Conservation (phyloP, 2,888 invertebrate species). For the Anodontia alba region DNA sequence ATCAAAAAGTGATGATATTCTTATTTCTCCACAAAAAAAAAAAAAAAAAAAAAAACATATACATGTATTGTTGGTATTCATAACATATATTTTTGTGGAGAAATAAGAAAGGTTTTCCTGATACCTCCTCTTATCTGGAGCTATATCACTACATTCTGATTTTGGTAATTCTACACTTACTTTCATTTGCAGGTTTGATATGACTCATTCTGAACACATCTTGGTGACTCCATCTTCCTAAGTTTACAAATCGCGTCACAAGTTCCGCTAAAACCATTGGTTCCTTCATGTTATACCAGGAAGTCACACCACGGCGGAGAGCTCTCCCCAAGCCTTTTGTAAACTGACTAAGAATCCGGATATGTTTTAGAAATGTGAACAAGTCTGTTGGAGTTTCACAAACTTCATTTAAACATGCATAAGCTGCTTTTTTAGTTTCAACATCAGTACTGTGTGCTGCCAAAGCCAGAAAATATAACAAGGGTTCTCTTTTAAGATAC, state of each 20-base stretch:
- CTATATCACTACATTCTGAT: too few relatives aligned
- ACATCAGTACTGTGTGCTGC: slow-evolving; percentile 86
- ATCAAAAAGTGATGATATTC: too few relatives aligned
- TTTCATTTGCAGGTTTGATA: slow-evolving; percentile 76
- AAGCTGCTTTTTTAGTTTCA: slow-evolving; percentile 87
- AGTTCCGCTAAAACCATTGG: slow-evolving; percentile 89
- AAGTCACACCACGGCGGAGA: slow-evolving; percentile 88
- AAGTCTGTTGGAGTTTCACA: slow-evolving; percentile 88
- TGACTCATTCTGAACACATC: slow-evolving; percentile 87
- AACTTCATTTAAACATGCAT: slow-evolving; percentile 87
- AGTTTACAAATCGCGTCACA: slow-evolving; percentile 88
- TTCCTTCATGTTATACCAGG: slow-evolving; percentile 89
- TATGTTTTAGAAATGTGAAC: slow-evolving; percentile 88
- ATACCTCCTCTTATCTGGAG: too few relatives aligned
- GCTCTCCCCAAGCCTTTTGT: slow-evolving; percentile 88
- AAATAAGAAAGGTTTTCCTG: too few relatives aligned
- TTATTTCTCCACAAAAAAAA: too few relatives aligned
- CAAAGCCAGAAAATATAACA: slow-evolving; percentile 89
- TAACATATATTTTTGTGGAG: too few relatives aligned
- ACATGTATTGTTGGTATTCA: too few relatives aligned
- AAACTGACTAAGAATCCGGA: slow-evolving; percentile 83
- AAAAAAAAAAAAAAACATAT: too few relatives aligned
- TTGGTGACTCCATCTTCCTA: slow-evolving; percentile 88
- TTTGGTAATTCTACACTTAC: slow-evolving; percentile 76
- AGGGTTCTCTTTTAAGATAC: slow-evolving; percentile 66